Percentiles rank a stretch among this genome's conserved stretches.
Evolutionary conservation across 2,113 vertebrate genomes (phyloP).

Genomic region (Plestiodon gilberti): DNA sequence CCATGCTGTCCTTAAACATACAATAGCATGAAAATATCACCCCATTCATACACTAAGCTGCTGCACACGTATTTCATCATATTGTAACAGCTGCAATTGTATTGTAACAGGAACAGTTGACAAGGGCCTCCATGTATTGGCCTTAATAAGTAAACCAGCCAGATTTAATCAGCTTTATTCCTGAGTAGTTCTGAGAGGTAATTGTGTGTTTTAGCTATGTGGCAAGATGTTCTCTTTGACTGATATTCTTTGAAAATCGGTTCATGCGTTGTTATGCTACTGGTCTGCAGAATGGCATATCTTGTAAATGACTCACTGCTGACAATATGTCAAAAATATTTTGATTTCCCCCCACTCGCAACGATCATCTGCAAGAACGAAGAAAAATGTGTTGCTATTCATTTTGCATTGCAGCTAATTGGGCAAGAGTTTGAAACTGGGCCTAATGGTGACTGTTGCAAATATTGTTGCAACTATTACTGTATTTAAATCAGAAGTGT

Average conservation of each 20-base stretch:
- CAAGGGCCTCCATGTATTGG: not conserved
- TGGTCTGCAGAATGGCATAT: not conserved
- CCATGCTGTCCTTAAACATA: not conserved
- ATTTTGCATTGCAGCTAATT: not conserved
- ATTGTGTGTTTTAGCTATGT: not conserved
- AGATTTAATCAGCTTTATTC: not conserved
- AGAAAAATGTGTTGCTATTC: not conserved
- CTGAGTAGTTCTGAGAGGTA: not conserved
- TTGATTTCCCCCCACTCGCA: not conserved
- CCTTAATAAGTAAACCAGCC: not conserved
- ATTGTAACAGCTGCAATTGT: not conserved
- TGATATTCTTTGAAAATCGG: conserved; percentile 27
- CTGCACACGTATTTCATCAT: not conserved
- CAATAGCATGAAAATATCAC: not conserved
- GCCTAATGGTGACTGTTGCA: not conserved
- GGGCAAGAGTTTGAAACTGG: not conserved
- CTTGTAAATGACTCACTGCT: conserved; percentile 2
- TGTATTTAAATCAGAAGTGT: not conserved
- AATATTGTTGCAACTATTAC: not conserved
- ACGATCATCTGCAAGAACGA: not conserved
- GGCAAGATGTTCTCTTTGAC: not conserved
- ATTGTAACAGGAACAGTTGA: not conserved
- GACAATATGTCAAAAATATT: conserved; percentile 10
- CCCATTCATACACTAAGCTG: not conserved
- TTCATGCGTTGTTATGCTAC: not conserved